These are phyloP conservation scores for Aepyceros melampus DNA, from an alignment of 2,113 vertebrate species.

Conservation along the genomic window DNA sequence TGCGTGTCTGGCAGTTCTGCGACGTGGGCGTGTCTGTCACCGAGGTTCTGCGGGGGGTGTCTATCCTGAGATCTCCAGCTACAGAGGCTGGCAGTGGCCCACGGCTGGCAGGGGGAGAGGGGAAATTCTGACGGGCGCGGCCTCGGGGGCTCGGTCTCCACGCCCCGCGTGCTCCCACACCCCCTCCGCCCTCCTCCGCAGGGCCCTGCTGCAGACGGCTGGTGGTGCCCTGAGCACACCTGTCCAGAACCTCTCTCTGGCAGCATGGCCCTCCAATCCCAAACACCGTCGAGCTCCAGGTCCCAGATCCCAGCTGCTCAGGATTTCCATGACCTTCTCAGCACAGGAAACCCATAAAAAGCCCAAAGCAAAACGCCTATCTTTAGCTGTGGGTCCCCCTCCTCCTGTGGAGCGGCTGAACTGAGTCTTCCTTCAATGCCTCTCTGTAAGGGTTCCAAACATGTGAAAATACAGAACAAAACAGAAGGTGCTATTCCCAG, in stretches of 20 bases:
- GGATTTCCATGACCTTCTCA: accelerated
- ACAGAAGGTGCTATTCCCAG: too few relatives aligned
- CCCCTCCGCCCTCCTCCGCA: neutral
- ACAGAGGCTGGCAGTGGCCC: too few relatives aligned
- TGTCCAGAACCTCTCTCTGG: neutral
- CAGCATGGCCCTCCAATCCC: neutral
- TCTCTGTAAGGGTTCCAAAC: neutral
- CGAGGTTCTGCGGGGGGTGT: neutral
- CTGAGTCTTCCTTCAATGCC: accelerated
- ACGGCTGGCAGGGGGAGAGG: neutral
- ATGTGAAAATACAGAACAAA: neutral
- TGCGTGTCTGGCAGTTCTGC: neutral
- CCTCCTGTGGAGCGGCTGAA: accelerated
- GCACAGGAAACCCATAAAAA: neutral
- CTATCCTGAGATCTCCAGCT: neutral
- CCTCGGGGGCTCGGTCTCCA: accelerated
- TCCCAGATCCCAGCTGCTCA: neutral
- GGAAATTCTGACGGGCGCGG: accelerated
- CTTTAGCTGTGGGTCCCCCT: neutral
- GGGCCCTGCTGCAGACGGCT: neutral
- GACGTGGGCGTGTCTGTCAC: neutral
- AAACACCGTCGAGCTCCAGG: too few relatives aligned
- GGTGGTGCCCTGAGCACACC: neutral
- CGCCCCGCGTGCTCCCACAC: accelerated
- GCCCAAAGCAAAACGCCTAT: neutral